Percentiles rank a stretch among this genome's conserved stretches.
These are phyloP conservation scores for Lethrus apterus DNA, from an alignment of 1,140 invertebrate genomes.

Conservation along the genomic window DNA sequence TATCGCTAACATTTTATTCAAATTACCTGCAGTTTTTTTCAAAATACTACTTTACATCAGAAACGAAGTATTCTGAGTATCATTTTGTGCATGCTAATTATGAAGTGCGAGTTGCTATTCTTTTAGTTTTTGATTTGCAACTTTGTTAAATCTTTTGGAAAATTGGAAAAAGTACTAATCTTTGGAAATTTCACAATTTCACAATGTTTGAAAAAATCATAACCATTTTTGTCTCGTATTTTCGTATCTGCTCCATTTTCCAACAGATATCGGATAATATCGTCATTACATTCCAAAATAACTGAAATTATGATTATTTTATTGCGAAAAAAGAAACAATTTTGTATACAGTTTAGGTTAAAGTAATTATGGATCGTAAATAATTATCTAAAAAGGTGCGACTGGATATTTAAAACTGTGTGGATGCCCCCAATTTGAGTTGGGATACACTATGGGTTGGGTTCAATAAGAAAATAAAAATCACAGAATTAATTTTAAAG, in stretches of 20 bases:
- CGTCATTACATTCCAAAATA: conserved; percentile 24
- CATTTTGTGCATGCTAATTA: too few relatives aligned
- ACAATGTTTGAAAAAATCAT: conserved; percentile 24
- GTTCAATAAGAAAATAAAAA: too few relatives aligned
- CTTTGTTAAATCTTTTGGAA: too few relatives aligned
- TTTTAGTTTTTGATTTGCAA: too few relatives aligned
- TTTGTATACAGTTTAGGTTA: background rate
- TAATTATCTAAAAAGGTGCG: conserved; percentile 6
- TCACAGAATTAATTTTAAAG: too few relatives aligned
- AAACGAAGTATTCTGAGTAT: background rate
- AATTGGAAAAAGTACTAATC: background rate
- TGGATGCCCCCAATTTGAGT: too few relatives aligned
- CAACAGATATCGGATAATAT: conserved; percentile 28
- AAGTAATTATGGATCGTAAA: background rate
- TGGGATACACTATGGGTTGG: too few relatives aligned
- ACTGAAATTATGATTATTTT: conserved; percentile 21
- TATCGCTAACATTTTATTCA: too few relatives aligned
- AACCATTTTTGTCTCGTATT: conserved; percentile 29
- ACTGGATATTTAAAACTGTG: too few relatives aligned
- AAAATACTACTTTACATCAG: too few relatives aligned
- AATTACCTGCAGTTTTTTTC: too few relatives aligned
- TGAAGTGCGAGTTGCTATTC: background rate
- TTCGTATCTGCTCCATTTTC: conserved; percentile 26
- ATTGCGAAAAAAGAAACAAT: conserved; percentile 1
- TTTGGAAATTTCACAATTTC: conserved; percentile 8